phyloP scores from a whole-genome alignment of 2,888 invertebrate species.

The Pachycephus smyrnensis region DNA sequence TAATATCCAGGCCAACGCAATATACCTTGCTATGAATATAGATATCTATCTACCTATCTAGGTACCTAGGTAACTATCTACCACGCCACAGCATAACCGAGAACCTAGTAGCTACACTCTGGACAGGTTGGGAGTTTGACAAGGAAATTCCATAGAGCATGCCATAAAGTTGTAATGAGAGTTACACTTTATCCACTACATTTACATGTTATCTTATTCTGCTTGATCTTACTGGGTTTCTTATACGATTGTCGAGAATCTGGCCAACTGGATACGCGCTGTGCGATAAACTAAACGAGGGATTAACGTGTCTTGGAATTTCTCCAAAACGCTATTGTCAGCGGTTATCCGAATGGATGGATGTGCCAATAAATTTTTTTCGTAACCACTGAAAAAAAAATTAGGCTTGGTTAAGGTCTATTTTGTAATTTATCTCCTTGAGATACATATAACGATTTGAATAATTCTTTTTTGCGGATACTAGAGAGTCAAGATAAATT shows the following conservation, averaged over 20 bases:
- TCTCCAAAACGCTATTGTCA: constrained; percentile 43
- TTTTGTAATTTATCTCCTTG: not conserved
- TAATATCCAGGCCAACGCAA: constrained; percentile 45
- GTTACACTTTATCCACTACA: not conserved
- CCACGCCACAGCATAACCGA: not conserved
- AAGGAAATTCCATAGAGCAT: not conserved
- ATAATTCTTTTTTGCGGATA: not conserved
- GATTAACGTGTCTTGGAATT: constrained; percentile 34
- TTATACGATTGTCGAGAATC: not conserved
- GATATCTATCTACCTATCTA: not conserved
- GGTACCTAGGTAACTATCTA: not conserved
- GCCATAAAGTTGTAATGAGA: not conserved
- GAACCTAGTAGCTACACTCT: not conserved
- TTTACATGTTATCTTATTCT: not conserved
- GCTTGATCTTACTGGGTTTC: not conserved
- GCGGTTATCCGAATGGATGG: constrained; percentile 29
- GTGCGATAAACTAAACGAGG: not conserved
- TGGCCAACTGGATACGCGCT: not conserved
- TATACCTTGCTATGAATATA: not conserved
- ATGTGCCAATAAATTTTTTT: not conserved
- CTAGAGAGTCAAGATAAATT: not conserved
- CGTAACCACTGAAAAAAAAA: not conserved
- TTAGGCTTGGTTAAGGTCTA: not conserved
- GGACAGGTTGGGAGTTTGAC: not conserved
- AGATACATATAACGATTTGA: not conserved